Base-by-base conservation (phyloP, 2,888 invertebrate genomes). In the Cactoblastis cactorum region DNA sequence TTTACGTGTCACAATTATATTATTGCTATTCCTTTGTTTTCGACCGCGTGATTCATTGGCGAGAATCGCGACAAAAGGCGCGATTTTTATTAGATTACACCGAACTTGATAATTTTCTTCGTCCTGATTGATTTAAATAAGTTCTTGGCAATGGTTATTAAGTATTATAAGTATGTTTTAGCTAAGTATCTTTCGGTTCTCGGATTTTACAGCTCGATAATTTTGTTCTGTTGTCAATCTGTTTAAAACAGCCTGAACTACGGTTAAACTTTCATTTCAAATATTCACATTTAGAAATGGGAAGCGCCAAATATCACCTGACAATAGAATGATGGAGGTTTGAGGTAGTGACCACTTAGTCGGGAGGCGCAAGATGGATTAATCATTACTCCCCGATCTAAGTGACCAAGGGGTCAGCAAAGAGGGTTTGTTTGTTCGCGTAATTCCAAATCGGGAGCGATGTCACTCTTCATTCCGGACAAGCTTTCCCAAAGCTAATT, bases 341-440 rank as follows among this genome's bases (percentile, higher is more conserved):
- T 38, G 38, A 48, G 45, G 48, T 48, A 38, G 43, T 43, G 45
- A 45, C 28, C 50, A 38, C 33, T 46, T 35, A 22, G 37, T 22
- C 51, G 52, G 51, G 53, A 53, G 51, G 38, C 34, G 14, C 35
- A 54, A 52, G 51, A 57, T 59, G 52, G 54, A 55, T 57, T 51
- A 59, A 57, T 41, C 51, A 53, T 53, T 43, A 17, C 46, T 41
- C 18, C 18, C 19, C 49, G 41, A 17, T 37, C 50, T 55, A 53
- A 55, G 56, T 56, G 55, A 56, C 53, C 53, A 49, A 34, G 47
- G 54, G 55, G 50, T 43, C 49, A 49, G 53, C 56, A 63, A 69
- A 73, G 66, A 72, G 75, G 72, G 68, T 74, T 75, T 77, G 66
- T 80, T 73, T 76, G 75, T 74, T 58, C 53, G 46, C 67, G 59